Base-by-base conservation (phyloP, 1,140 invertebrate species). In the Ostrea denselamellosa region DNA sequence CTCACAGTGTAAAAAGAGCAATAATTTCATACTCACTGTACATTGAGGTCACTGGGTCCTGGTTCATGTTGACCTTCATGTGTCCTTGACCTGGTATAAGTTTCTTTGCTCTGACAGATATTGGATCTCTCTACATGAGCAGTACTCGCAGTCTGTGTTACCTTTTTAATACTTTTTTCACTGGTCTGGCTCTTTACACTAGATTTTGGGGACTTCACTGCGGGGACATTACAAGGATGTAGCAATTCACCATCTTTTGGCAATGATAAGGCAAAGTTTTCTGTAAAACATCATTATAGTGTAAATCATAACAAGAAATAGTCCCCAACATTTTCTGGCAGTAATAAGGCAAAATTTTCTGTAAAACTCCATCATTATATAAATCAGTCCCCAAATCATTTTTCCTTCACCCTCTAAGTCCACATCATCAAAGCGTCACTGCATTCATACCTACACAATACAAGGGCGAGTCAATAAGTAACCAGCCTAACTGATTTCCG, bases 181-280 rank as follows among this genome's bases (percentile, higher is more conserved):
- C 68, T 77, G 22, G 68, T 9, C 28, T 77, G 9, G 25, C 25
- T 34, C 1, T 77, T 9, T 14, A 77, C 25, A 28, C 28, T 25
- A 77, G 68, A 17, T 77, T 28, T 77, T 9, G 68, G 28, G 2
- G 25, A 77, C 28, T 77, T 77, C 12, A 10, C 68, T 28, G 22
- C 7, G 8, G 25, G 28, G 25, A 62, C 51, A 17, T 83, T 68
- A 44, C 34, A 44, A 12, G 88, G 88, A 81, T 89, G 88, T 51
- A 89, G 53, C 52, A 89, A 54, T 51, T 54, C 82, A 1, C 88
- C 88, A 14, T 86, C 77, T 84, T 85, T 89, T 34, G 88, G 88
- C 28, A 89, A 51, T 87, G 88, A 86, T 65, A 89, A 58, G 58
- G 86, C 85, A 58, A 89, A 89, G 8, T 65, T 83, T 84, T 65